Conservation (phyloP, 2,797 vertebrate species). For the Danio kyathit region DNA sequence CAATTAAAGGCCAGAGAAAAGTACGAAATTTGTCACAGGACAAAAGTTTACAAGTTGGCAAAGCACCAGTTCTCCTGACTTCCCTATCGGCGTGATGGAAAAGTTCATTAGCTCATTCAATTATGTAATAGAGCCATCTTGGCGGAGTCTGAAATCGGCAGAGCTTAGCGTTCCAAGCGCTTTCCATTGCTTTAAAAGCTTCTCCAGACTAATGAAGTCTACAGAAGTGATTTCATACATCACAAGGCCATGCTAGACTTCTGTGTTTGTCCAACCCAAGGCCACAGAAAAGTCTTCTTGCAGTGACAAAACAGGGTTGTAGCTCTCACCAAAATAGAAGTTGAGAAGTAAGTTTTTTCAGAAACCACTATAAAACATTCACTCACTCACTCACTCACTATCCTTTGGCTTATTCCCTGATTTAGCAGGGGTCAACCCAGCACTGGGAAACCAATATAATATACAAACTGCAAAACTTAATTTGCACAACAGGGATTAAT, state of each 20-base stretch:
- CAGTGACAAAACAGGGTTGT: constrained; percentile 21
- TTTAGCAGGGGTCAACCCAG: no score
- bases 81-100: constrained; percentile 38
- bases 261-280: background rate
- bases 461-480: no score
- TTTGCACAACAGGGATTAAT: no score
- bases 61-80: constrained; percentile 9
- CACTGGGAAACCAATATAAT: no score
- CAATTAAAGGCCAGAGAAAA: constrained; percentile 3
- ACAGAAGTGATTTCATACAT: constrained; percentile 25
- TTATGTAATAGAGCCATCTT: constrained; percentile 42
- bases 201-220: constrained; percentile 44
- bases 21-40: constrained; percentile 31
- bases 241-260: background rate
- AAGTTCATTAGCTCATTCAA: constrained; percentile 52
- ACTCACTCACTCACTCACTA: no score
- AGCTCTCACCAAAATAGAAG: constrained; percentile 8
- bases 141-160: constrained; percentile 29
- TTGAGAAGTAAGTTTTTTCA: no score
- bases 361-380: no score
- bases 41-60: constrained; percentile 43
- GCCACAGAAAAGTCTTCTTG: constrained; percentile 8
- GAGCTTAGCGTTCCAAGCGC: constrained; percentile 33
- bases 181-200: constrained; percentile 44
- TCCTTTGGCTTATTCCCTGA: no score